These are phyloP conservation scores for Neosilurus mollespiculum DNA, from an alignment of 2,797 vertebrate genomes.

Conservation along the genomic window DNA sequence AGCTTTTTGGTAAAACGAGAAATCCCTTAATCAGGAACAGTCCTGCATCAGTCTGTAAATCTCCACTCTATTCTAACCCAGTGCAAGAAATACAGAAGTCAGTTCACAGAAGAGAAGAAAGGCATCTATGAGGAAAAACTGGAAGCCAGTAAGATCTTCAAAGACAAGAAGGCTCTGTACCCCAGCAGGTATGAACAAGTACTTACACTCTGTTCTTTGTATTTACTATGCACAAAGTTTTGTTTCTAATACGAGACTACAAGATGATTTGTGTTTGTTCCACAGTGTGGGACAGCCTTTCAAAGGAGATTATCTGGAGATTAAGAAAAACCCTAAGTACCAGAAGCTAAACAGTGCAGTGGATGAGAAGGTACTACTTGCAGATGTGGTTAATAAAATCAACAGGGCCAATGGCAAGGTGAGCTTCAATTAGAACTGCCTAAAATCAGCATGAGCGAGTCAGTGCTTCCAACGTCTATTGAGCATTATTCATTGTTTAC, in stretches of 20 bases:
- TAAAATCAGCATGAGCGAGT: background rate
- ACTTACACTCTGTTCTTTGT: background rate
- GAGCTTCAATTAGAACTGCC: constrained; percentile 34
- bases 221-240: background rate
- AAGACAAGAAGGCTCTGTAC: constrained; percentile 96
- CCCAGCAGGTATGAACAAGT: constrained; percentile 83
- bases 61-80: constrained; percentile 54
- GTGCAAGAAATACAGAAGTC: constrained; percentile 96
- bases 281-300: constrained; percentile 90
- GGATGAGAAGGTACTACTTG: constrained; percentile 94
- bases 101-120: constrained; percentile 92
- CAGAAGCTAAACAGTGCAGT: constrained; percentile 88
- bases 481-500: background rate
- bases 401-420: constrained; percentile 98
- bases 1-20: background rate
- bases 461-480: background rate
- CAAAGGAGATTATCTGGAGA: constrained; percentile 96
- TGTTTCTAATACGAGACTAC: background rate
- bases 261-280: constrained; percentile 17
- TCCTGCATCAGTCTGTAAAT: background rate
- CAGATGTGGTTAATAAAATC: constrained; percentile 95
- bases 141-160: constrained; percentile 96
- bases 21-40: background rate
- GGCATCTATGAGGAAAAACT: constrained; percentile 94
- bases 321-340: constrained; percentile 94